Percentiles rank a stretch among this genome's conserved stretches.
Evolutionary conservation across 2,797 vertebrate genomes (phyloP).

Genomic region (Ctenopoma kingsleyae): DNA sequence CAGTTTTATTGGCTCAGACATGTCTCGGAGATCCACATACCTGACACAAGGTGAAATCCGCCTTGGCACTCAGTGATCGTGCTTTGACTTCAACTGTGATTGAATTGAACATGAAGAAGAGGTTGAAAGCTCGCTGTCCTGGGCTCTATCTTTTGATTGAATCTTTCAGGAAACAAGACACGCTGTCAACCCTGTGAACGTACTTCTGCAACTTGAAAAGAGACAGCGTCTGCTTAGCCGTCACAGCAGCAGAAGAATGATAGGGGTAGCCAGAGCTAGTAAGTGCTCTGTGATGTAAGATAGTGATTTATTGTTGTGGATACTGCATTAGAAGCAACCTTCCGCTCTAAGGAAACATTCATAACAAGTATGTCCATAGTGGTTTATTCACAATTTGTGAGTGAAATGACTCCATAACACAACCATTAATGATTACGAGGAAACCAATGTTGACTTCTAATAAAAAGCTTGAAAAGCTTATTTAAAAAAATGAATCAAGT

Average conservation of each 20-base stretch:
- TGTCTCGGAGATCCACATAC: background rate
- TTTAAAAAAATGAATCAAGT: background rate
- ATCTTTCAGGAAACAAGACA: conserved; percentile 6
- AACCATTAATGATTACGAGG: conserved; percentile 13
- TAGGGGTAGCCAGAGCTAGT: background rate
- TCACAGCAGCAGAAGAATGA: background rate
- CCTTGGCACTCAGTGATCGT: background rate
- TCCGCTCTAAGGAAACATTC: conserved; percentile 1
- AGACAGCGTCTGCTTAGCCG: background rate
- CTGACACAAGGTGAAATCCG: conserved; percentile 2
- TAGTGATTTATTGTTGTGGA: conserved; percentile 10
- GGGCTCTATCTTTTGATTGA: conserved; percentile 32
- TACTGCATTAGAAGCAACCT: background rate
- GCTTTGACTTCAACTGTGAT: background rate
- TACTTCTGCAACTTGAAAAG: background rate
- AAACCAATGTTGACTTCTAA: conserved; percentile 10
- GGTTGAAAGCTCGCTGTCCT: background rate
- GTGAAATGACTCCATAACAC: conserved; percentile 20
- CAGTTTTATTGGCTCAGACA: background rate
- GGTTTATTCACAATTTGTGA: conserved; percentile 29
- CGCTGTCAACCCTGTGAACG: background rate
- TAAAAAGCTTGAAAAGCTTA: background rate
- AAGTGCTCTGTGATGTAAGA: conserved; percentile 15
- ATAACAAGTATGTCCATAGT: background rate
- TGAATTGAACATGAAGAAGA: background rate